A percentile compares a stretch with the other conserved stretches of the same genome.
Conservation (phyloP, 1,140 invertebrate species). For the Aphelenchoides avenae region DNA sequence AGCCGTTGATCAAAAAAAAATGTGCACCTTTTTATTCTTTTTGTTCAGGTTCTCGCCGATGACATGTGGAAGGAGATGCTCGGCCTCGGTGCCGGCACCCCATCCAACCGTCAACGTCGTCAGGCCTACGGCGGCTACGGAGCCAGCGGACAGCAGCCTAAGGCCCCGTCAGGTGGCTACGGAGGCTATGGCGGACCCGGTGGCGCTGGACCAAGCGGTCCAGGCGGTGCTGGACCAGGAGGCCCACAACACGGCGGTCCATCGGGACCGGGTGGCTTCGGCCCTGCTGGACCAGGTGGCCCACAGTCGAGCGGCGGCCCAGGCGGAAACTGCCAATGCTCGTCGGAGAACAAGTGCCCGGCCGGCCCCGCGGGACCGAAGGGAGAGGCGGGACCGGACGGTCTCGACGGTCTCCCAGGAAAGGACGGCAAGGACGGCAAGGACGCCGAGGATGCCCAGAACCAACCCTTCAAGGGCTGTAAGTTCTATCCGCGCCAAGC, state of each 20-base stretch:
- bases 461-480: slow-evolving; percentile 29
- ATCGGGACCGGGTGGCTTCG: slow-evolving; percentile 14
- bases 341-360: slow-evolving; percentile 27
- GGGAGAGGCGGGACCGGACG: slow-evolving; percentile 14
- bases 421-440: slow-evolving; percentile 29
- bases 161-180: not conserved
- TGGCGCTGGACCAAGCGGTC: too few relatives aligned
- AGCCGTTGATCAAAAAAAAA: too few relatives aligned
- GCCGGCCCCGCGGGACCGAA: slow-evolving; percentile 27
- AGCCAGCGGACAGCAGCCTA: slow-evolving; percentile 12
- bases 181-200: too few relatives aligned
- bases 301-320: slow-evolving; percentile 6
- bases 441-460: slow-evolving; percentile 31
- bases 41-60: slow-evolving; percentile 39
- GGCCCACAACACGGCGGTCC: slow-evolving; percentile 13
- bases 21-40: slow-evolving; percentile 17
- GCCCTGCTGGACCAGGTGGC: slow-evolving; percentile 2
- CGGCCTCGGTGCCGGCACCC: slow-evolving; percentile 35
- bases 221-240: too few relatives aligned
- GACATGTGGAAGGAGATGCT: slow-evolving; percentile 47
- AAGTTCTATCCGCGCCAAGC: slow-evolving; percentile 10
- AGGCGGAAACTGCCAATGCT: slow-evolving; percentile 27
- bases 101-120: slow-evolving; percentile 41
- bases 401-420: slow-evolving; percentile 14
- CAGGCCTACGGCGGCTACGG: slow-evolving; percentile 37